phyloP scores from a whole-genome alignment of 1,140 invertebrate species.

The Hydropsyche tenuis region DNA sequence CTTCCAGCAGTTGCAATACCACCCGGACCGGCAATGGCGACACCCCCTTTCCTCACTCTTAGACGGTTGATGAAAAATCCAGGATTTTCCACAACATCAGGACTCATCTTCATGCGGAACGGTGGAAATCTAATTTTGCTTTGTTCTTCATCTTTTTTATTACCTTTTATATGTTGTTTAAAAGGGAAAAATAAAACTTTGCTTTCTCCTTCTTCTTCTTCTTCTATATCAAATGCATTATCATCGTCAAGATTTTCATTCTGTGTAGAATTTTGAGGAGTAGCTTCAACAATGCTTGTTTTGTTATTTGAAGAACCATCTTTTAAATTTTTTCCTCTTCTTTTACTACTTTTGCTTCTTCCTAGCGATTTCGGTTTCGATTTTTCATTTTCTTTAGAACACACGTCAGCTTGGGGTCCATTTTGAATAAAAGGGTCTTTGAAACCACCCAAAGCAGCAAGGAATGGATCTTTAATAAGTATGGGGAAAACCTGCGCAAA shows the following conservation, averaged over 20 bases:
- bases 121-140: not conserved
- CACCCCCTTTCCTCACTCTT: conserved; percentile 72
- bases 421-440: conserved; percentile 64
- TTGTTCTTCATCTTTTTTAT: not conserved
- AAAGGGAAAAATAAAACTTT: not conserved
- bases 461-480: conserved; percentile 63
- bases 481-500: conserved; percentile 63
- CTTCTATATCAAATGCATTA: conserved; percentile 40
- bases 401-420: conserved; percentile 64
- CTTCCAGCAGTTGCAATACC: conserved; percentile 75
- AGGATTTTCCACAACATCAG: conserved; percentile 50
- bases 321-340: conserved; percentile 6
- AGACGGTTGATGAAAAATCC: conserved; percentile 72
- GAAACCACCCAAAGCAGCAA: conserved; percentile 61
- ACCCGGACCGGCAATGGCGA: conserved; percentile 76
- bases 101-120: not conserved
- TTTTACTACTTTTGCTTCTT: not conserved
- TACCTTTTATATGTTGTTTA: not conserved
- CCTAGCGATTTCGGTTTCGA: not conserved
- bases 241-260: conserved; percentile 17
- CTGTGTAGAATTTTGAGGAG: not conserved
- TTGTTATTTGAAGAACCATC: not conserved
- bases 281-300: not conserved
- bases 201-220: conserved; percentile 31
- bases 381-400: conserved; percentile 52